These are phyloP conservation scores for Drosophila sp. DNA, from an alignment of 1,140 invertebrate species.

Conservation along the genomic window DNA sequence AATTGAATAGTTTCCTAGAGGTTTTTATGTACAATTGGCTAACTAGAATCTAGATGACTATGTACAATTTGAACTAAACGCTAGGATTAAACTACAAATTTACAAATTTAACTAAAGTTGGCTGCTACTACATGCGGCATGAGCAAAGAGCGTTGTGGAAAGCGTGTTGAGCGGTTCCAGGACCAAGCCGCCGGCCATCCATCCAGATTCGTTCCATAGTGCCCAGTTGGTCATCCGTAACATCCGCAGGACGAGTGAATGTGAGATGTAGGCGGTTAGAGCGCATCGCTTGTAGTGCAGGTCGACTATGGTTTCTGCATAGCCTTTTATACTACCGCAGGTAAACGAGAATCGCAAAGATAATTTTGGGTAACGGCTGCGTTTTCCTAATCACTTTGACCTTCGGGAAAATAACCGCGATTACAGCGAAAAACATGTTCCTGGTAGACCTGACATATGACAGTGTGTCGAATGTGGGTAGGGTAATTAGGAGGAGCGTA, in stretches of 20 bases:
- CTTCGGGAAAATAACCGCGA: constrained; percentile 47
- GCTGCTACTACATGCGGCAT: constrained; percentile 45
- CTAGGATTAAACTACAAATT: constrained; percentile 37
- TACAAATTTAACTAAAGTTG: constrained; percentile 38
- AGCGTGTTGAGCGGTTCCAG: neutral
- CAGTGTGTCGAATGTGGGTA: neutral
- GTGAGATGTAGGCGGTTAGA: constrained; percentile 47
- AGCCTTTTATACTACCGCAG: constrained; percentile 61
- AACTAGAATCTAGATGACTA: constrained; percentile 39
- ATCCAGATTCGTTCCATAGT: constrained; percentile 6
- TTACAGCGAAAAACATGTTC: constrained; percentile 43
- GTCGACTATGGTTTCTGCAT: constrained; percentile 16
- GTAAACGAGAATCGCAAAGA: constrained; percentile 30
- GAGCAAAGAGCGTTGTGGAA: neutral
- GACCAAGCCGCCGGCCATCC: neutral
- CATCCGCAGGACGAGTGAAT: constrained; percentile 1
- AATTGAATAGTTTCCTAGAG: constrained; percentile 26
- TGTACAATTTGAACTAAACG: constrained; percentile 43
- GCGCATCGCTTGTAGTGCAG: constrained; percentile 63
- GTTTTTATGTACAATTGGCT: constrained; percentile 36
- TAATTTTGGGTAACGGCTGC: neutral
- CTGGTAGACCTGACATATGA: constrained; percentile 12
- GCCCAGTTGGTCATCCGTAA: constrained; percentile 2
- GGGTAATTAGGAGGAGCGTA: neutral
- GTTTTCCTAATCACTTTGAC: constrained; percentile 67